Base-by-base conservation (phyloP, 1,140 invertebrate genomes). In the Battus philenor region DNA sequence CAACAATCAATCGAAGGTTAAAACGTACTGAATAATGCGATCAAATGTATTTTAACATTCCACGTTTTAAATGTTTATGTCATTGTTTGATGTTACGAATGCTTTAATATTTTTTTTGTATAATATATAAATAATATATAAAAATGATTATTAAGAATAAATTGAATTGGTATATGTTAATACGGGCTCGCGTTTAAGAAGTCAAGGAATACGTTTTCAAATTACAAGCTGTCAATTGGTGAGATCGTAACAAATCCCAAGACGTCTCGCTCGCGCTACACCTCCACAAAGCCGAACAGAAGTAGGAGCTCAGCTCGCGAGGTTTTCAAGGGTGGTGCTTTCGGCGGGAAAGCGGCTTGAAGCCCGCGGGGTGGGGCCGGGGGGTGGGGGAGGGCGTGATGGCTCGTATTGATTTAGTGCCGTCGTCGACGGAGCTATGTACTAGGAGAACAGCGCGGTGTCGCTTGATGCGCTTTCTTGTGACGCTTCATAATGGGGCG, bases 381-480 rank as follows among this genome's bases (percentile, higher is more conserved):
- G 57, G 54, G 52, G 51, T 49, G 66, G 61, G 52, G 65, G 53
- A 70, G 76, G 75, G 72, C 54, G 73, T 83, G 83, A 86, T 82
- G 83, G 80, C 73, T 79, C 77, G 85, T 87, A 87, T 87, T 87
- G 84, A 87, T 87, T 87, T 87, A 87, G 79, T 87, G 86, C 82
- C 81, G 78, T 85, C 81, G 81, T 83, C 81, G 81, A 76, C 76
- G 73, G 53, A 68, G 77, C 73, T 84, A 80, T 78, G 73, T 83
- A 80, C 68, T 77, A 71, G 72, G 68, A 68, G 67, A 68, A 66
- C 76, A 76, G 70, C 69, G 64, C 60, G 60, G 57, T 74, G 64
- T 72, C 76, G 81, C 75, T 82, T 75, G 69, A 82, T 81, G 78
- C 81, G 81, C 78, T 85, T 82, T 82, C 70, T 78, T 85, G 68